phyloP scores from a whole-genome alignment of 2,113 vertebrate genomes.

The Pelecanus crispus region DNA sequence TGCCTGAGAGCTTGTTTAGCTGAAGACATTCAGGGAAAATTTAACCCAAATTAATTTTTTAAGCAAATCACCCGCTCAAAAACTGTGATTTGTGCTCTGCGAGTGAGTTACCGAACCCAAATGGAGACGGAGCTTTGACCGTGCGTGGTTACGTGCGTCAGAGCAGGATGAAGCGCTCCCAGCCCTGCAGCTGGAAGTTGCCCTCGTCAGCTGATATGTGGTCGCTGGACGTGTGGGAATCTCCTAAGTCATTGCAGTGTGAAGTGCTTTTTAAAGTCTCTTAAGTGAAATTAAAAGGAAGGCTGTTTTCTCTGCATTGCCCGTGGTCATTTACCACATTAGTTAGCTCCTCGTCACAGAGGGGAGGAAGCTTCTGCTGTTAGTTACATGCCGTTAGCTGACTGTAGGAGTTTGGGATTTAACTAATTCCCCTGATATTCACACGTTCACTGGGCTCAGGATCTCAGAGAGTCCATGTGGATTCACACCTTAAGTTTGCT shows the following conservation, averaged over 20 bases:
- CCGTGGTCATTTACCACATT: not conserved
- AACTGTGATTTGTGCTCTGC: accelerated
- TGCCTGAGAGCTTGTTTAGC: not conserved
- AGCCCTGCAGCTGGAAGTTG: not conserved
- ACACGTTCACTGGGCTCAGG: not conserved
- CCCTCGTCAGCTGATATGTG: not conserved
- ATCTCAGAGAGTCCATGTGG: not conserved
- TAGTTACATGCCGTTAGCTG: accelerated
- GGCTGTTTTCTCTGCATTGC: not conserved
- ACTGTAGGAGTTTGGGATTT: not conserved
- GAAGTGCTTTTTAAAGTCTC: not conserved
- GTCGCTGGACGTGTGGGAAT: not conserved
- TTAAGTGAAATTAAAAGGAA: not conserved
- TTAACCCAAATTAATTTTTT: not conserved
- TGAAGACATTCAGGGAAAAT: not conserved
- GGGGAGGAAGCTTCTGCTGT: not conserved
- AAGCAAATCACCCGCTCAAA: accelerated
- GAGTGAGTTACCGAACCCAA: not conserved
- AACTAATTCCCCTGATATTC: not conserved
- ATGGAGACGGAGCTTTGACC: accelerated
- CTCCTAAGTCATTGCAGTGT: not conserved
- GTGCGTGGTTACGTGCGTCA: accelerated
- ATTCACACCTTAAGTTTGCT: not conserved
- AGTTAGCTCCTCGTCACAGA: not conserved
- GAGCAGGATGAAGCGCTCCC: not conserved